These are phyloP conservation scores for Homarus gammarus DNA, from an alignment of 2,888 invertebrate species.

Conservation along the genomic window DNA sequence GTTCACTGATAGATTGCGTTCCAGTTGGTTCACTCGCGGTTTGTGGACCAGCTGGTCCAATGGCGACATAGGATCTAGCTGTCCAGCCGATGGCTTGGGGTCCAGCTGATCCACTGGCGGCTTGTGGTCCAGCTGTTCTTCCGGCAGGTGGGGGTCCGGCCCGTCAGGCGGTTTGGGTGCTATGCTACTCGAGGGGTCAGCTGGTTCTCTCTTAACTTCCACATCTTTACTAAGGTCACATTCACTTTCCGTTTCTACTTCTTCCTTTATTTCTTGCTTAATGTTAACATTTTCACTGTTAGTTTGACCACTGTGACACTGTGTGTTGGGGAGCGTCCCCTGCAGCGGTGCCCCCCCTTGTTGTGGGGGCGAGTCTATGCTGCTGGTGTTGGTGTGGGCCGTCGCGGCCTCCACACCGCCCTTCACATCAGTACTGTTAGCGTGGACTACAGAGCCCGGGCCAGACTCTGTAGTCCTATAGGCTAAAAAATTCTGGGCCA, in stretches of 20 bases:
- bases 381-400: slow-evolving; percentile 57
- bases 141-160: slow-evolving; percentile 1
- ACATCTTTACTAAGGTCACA: slow-evolving; percentile 37
- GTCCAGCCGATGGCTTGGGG: background rate
- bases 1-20: background rate
- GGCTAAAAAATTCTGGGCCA: slow-evolving; percentile 76
- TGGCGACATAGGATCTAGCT: background rate
- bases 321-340: slow-evolving; percentile 20
- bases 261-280: slow-evolving; percentile 49
- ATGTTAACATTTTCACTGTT: slow-evolving; percentile 37
- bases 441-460: slow-evolving; percentile 76
- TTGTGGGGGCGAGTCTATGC: slow-evolving; percentile 18
- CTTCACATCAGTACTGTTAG: slow-evolving; percentile 71
- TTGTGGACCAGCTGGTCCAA: background rate
- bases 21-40: slow-evolving; percentile 23
- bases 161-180: slow-evolving; percentile 65
- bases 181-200: slow-evolving; percentile 46
- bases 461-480: slow-evolving; percentile 76
- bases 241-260: slow-evolving; percentile 44
- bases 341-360: background rate
- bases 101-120: background rate
- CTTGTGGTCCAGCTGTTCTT: background rate
- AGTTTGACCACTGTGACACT: slow-evolving; percentile 34
- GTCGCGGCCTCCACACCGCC: slow-evolving; percentile 59
- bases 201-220: slow-evolving; percentile 42